A percentile compares a stretch with the other conserved stretches of the same genome.
phyloP scores from a whole-genome alignment of 1,140 invertebrate genomes.

The Eupeodes corollae region DNA sequence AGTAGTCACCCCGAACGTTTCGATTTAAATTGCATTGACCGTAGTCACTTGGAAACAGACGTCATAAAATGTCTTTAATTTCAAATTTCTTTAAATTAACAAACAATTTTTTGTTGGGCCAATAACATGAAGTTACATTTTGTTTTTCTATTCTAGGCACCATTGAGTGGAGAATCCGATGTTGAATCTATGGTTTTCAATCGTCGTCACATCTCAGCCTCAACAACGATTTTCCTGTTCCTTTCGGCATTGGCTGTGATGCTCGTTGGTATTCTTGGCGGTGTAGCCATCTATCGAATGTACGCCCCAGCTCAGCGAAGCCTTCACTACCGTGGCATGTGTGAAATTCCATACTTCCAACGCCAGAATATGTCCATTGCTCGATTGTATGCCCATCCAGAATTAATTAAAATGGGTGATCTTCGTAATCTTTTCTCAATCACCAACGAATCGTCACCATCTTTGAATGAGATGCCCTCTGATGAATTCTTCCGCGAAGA shows the following conservation, averaged over 20 bases:
- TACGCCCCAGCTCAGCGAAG: constrained; percentile 50
- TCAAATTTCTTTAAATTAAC: no score
- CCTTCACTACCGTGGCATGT: constrained; percentile 53
- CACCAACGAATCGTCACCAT: neutral
- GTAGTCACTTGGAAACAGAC: no score
- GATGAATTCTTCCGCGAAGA: constrained; percentile 58
- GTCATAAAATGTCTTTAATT: no score
- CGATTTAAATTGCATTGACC: no score
- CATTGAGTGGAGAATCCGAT: constrained; percentile 30
- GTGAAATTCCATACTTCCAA: constrained; percentile 51
- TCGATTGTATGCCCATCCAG: constrained; percentile 25
- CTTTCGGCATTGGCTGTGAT: constrained; percentile 60
- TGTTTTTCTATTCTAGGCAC: constrained; percentile 7
- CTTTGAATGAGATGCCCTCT: constrained; percentile 10
- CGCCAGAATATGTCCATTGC: constrained; percentile 27
- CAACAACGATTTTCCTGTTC: constrained; percentile 57
- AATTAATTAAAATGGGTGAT: constrained; percentile 21
- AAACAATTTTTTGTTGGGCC: neutral
- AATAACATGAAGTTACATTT: neutral
- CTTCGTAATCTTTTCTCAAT: constrained; percentile 23
- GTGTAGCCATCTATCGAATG: constrained; percentile 65
- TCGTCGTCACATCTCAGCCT: constrained; percentile 43
- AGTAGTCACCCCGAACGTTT: no score
- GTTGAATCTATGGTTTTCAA: constrained; percentile 39
- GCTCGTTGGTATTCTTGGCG: constrained; percentile 61